Percentiles rank a stretch among this genome's conserved stretches.
phyloP scores from a whole-genome alignment of 92 coral and sea anemone genomes.

The Actinostola sp. region DNA sequence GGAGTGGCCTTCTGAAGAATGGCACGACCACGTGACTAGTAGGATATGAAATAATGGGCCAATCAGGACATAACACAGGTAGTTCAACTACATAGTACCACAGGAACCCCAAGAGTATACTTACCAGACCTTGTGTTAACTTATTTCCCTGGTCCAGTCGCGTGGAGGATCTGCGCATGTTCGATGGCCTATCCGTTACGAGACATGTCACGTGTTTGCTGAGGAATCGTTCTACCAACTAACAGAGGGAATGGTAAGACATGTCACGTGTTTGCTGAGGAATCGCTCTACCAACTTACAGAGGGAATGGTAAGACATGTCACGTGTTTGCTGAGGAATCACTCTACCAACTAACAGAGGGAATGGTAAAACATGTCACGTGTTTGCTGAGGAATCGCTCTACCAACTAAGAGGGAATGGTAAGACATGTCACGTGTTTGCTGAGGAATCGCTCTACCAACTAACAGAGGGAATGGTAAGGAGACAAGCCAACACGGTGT shows the following conservation, averaged over 20 bases:
- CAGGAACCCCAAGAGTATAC: too few relatives aligned
- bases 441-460: slow-evolving; percentile 74
- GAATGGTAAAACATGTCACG: slow-evolving; percentile 72
- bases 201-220: slow-evolving; percentile 79
- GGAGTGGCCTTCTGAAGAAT: slow-evolving; percentile 72
- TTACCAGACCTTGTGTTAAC: slow-evolving; percentile 28
- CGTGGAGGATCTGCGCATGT: slow-evolving; percentile 45
- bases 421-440: slow-evolving; percentile 73
- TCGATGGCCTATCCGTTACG: slow-evolving; percentile 59
- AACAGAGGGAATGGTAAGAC: slow-evolving; percentile 55
- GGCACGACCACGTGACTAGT: slow-evolving; percentile 79
- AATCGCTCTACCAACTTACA: slow-evolving; percentile 73
- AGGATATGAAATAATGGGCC: slow-evolving; percentile 5
- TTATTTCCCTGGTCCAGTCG: slow-evolving; percentile 2
- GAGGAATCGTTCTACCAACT: slow-evolving; percentile 79
- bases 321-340: slow-evolving; percentile 69
- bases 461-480: slow-evolving; percentile 33
- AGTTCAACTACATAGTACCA: neutral
- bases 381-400: slow-evolving; percentile 74
- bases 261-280: slow-evolving; percentile 73
- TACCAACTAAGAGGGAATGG: slow-evolving; percentile 61
- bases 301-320: slow-evolving; percentile 61
- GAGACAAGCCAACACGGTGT: too few relatives aligned
- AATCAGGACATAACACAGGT: neutral
- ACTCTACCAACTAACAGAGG: slow-evolving; percentile 60